A percentile compares a stretch with the other conserved stretches of the same genome.
phyloP scores from a whole-genome alignment of 2,888 invertebrate genomes.

The Synergus japonicus region DNA sequence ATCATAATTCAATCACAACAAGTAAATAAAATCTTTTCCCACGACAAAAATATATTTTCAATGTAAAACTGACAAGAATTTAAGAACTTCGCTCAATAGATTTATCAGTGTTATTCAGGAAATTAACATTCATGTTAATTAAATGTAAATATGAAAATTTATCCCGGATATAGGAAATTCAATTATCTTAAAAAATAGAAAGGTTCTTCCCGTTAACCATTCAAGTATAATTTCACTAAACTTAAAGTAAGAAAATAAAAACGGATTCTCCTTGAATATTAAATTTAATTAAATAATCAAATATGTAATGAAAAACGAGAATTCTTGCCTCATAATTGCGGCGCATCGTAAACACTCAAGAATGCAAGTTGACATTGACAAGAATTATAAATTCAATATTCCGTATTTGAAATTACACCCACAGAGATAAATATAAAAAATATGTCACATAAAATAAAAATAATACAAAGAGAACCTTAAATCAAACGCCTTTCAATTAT shows the following conservation, averaged over 20 bases:
- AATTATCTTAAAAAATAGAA: background rate
- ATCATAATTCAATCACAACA: too few species aligned
- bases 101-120: background rate
- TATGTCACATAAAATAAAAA: background rate
- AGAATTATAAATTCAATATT: conserved; percentile 1
- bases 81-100: background rate
- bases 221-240: background rate
- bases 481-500: background rate
- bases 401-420: background rate
- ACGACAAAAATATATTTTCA: background rate
- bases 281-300: conserved; percentile 14
- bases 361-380: conserved; percentile 9
- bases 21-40: too few species aligned
- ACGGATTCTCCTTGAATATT: background rate
- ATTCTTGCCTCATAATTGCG: conserved; percentile 4
- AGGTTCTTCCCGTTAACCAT: background rate
- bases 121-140: background rate
- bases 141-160: background rate
- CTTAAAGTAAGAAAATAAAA: background rate
- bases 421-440: background rate
- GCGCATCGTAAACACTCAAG: background rate
- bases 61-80: background rate
- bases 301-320: background rate
- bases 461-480: background rate
- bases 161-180: background rate